These are phyloP conservation scores for Polymixis lichenea DNA, from an alignment of 2,888 invertebrate genomes.

Conservation along the genomic window DNA sequence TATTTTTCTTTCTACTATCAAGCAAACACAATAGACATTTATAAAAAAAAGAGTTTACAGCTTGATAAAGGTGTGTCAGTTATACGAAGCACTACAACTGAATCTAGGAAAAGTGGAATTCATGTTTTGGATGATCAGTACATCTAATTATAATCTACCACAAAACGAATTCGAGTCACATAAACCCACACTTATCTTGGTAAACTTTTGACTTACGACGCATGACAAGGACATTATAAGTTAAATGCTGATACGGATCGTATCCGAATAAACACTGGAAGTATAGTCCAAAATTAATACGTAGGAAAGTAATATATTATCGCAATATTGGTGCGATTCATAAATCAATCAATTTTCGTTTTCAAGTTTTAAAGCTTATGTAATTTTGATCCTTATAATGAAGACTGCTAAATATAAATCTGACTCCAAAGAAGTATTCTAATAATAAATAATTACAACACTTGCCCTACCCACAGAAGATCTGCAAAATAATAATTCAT, in stretches of 20 bases:
- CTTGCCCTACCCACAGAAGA: slow-evolving; percentile 74
- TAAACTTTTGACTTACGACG: slow-evolving; percentile 38
- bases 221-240: slow-evolving; percentile 20
- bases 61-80: slow-evolving; percentile 5
- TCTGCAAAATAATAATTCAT: slow-evolving; percentile 82
- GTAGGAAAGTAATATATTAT: slow-evolving; percentile 46
- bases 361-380: slow-evolving; percentile 61
- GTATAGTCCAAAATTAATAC: slow-evolving; percentile 30
- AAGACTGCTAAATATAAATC: slow-evolving; percentile 58
- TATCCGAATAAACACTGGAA: slow-evolving; percentile 14
- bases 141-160: slow-evolving; percentile 54
- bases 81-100: background rate
- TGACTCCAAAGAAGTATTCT: slow-evolving; percentile 59
- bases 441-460: slow-evolving; percentile 71
- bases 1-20: background rate
- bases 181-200: slow-evolving; percentile 46
- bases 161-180: slow-evolving; percentile 52
- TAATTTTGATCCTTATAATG: slow-evolving; percentile 55
- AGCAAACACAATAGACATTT: background rate
- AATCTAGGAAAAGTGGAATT: slow-evolving; percentile 20
- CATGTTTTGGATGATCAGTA: slow-evolving; percentile 36
- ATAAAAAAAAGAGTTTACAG: background rate
- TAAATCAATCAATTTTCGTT: slow-evolving; percentile 65
- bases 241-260: slow-evolving; percentile 13
- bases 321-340: slow-evolving; percentile 58